phyloP scores from a whole-genome alignment of 1,140 invertebrate genomes.

The Drosophila kohkoa region DNA sequence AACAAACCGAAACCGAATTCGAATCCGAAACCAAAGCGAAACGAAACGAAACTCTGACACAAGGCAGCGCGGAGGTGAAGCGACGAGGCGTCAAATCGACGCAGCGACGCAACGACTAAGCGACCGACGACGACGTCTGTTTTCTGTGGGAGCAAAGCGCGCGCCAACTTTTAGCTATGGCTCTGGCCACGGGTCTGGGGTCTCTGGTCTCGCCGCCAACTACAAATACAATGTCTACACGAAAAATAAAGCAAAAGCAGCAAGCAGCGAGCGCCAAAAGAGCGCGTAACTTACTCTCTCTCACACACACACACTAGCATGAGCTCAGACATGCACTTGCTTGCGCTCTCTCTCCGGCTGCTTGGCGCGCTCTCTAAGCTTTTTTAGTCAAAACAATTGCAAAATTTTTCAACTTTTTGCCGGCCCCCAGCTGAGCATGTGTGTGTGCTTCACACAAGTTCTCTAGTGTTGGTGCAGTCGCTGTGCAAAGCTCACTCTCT shows the following conservation, averaged over 20 bases:
- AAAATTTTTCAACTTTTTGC: conserved; percentile 74
- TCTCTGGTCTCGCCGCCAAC: conserved; percentile 57
- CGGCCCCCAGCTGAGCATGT: conserved; percentile 53
- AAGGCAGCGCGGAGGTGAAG: conserved; percentile 20
- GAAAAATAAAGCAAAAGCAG: conserved; percentile 42
- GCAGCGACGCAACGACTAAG: conserved; percentile 19
- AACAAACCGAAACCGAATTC: conserved; percentile 70
- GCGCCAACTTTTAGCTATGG: conserved; percentile 71
- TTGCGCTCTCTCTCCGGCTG: conserved; percentile 14
- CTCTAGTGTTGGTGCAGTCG: conserved; percentile 70
- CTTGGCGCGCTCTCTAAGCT: conserved; percentile 67
- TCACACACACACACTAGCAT: conserved; percentile 3
- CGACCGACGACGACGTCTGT: conserved; percentile 31
- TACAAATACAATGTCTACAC: conserved; percentile 55
- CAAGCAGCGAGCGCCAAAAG: conserved; percentile 33
- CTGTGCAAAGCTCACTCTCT: conserved; percentile 45
- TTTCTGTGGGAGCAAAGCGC: conserved; percentile 57
- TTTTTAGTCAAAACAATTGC: conserved; percentile 83
- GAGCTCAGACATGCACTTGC: not conserved
- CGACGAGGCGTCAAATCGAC: conserved; percentile 23
- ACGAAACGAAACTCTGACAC: conserved; percentile 65
- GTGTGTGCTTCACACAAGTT: conserved; percentile 38
- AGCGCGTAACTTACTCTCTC: conserved; percentile 19
- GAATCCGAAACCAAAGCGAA: conserved; percentile 60
- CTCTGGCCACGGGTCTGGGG: conserved; percentile 52